Evolutionary conservation across 2,797 vertebrate species (phyloP), one percentile per base, ranked within the genome.

Genomic region (Alca torda): DNA sequence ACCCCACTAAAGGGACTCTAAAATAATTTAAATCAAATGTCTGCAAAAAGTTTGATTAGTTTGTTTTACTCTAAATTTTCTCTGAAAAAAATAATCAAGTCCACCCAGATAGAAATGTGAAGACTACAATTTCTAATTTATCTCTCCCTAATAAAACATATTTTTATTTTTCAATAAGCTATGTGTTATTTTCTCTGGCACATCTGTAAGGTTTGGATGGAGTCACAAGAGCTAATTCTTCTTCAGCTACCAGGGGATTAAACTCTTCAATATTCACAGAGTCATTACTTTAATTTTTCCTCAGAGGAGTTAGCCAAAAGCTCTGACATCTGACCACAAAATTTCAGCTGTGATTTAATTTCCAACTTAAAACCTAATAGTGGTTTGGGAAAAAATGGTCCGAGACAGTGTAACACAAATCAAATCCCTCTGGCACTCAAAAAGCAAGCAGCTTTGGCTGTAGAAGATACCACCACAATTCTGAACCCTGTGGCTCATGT

Each of bases 301-400:
- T 97, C 89, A 93, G 70, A 96, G 57, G 68, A 92, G 65, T 28
- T 93, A 85, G 90, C 85, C 85, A 84, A 96, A 91, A 96, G 65
- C 76, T 95, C 70, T 88, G 70, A 75, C 86, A 95, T 88, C 64
- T 95, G 90, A 98, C 96, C 98, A 97, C 97, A 98, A 95, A 96
- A 97, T 94, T 96, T 97, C 94, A 97, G 95, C 91, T 96, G 85
- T 50, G 63, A 96, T 95, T 98, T 80, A 45, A 63, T 96, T 96
- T 95, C 91, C 92, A 95, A 92, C 81, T 96, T 96, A 97, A 97
- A 90, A 84, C 48, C 78, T 92, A 94, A 31, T 31, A 81, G 84
- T 61, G 93, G 93, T 95, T 94, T 95, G 63, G 80, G 43, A 93
- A 80, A 96, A 85, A 94, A 60, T 23, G 9, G 65, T 89, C 79